phyloP scores from a whole-genome alignment of 2,797 vertebrate genomes.

The Anguilla obscura region DNA sequence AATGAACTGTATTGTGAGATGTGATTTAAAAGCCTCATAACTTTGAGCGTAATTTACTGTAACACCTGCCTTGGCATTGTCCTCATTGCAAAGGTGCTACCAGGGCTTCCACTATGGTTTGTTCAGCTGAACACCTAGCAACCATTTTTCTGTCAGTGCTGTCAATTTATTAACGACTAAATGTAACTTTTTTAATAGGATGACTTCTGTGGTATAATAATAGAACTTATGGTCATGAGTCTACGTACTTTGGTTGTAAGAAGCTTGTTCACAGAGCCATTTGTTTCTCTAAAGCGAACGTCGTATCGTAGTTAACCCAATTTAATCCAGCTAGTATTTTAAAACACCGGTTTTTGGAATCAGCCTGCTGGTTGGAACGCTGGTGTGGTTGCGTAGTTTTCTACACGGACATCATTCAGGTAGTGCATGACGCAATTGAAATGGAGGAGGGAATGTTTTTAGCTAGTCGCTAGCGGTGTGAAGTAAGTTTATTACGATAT shows the following conservation, averaged over 20 bases:
- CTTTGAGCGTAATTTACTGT: no score
- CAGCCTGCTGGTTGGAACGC: not conserved
- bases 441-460: not conserved
- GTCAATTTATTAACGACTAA: not conserved
- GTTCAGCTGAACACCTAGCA: not conserved
- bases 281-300: not conserved
- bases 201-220: no score
- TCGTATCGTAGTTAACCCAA: no score
- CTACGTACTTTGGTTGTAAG: not conserved
- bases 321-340: no score
- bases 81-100: not conserved
- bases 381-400: not conserved
- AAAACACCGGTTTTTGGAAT: not conserved
- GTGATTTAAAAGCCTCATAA: no score
- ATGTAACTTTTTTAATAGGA: no score
- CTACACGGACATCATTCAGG: not conserved
- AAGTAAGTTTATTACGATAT: not conserved
- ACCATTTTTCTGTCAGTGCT: not conserved
- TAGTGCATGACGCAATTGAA: not conserved
- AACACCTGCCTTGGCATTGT: not conserved
- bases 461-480: not conserved
- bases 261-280: not conserved
- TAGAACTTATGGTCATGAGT: not conserved
- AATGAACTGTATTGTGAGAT: no score
- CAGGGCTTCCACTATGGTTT: not conserved